Base-by-base conservation (phyloP, 2,113 vertebrate species). In the Indri indri region DNA sequence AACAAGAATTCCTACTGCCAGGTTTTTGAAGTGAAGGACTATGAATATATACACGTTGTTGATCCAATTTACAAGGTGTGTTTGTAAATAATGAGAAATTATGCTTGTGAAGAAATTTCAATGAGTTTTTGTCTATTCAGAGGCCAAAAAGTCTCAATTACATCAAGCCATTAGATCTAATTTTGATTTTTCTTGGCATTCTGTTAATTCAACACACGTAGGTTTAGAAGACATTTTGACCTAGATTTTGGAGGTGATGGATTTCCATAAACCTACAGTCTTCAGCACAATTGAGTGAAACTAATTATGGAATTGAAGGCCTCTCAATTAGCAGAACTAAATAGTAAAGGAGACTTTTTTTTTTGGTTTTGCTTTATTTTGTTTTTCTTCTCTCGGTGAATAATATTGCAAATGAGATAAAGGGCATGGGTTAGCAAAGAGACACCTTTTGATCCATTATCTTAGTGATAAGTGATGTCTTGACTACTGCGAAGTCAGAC, bases 401-500 rank as follows among this genome's bases (percentile, higher is more conserved):
- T 63, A 74, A 68, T 40, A 88, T 47, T 81, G 30, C 65, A 91
- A 94, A 83, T 80, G 84, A 94, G 79, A 84, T 70, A 91, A 68
- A 94, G 30, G n/a, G 6, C 10, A 76, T 59, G 23, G 76, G 54
- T 94, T 82, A 92, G 45, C 70, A 80, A 92, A 80, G 81, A 91
- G 42, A 70, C 20, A 23, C 8, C 11, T 79, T 70, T 34, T 25
- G 66, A 22, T 18, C 37, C 40, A 77, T n/a, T 66, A 14, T 86
- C 59, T 66, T 68, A 20, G 16, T 32, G 10, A 63, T n/a, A 47
- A 86, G 8, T 45, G 59, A 86, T 40, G 16, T 61, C 76, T 91
- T 47, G 8, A 73, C 50, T 27, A 54, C 40, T 85, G 79, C 70
- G 50, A 42, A 63, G 12, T 59, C 32, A 45, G 50, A 47, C 34